Evolutionary conservation across 2,888 invertebrate genomes (phyloP).

Genomic region (Plemyria rubiginata): DNA sequence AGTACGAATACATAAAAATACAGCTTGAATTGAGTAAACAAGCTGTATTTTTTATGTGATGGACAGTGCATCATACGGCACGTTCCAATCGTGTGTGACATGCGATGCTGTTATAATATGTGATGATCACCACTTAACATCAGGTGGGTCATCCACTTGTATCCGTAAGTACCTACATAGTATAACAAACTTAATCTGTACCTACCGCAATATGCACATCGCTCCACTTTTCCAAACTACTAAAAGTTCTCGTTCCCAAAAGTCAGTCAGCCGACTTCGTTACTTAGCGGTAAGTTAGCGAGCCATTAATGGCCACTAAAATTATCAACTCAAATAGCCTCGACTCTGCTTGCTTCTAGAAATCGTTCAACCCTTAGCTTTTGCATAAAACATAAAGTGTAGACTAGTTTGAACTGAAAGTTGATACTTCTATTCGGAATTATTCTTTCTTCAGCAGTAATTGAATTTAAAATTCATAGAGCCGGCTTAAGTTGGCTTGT

Average conservation of each 20-base stretch:
- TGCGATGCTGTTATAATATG: too few relatives aligned
- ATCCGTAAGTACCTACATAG: too few relatives aligned
- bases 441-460: constrained; percentile 10
- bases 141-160: too few relatives aligned
- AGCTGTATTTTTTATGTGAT: too few relatives aligned
- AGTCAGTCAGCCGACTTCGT: constrained; percentile 5
- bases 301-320: constrained; percentile 12
- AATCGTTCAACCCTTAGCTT: constrained; percentile 15
- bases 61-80: too few relatives aligned
- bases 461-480: constrained; percentile 23
- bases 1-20: too few relatives aligned
- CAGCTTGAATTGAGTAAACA: too few relatives aligned
- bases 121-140: too few relatives aligned
- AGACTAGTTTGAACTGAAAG: constrained; percentile 15
- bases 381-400: constrained; percentile 28
- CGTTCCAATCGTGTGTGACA: too few relatives aligned
- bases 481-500: constrained; percentile 15
- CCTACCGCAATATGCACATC: not conserved
- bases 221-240: not conserved
- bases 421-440: constrained; percentile 20
- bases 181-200: too few relatives aligned
- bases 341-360: constrained; percentile 12
- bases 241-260: not conserved
- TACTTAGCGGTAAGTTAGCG: constrained; percentile 7
- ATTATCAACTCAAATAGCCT: constrained; percentile 16